Base-by-base conservation (phyloP, 2,113 vertebrate species). In the Sinocyclocheilus rhinocerous region DNA sequence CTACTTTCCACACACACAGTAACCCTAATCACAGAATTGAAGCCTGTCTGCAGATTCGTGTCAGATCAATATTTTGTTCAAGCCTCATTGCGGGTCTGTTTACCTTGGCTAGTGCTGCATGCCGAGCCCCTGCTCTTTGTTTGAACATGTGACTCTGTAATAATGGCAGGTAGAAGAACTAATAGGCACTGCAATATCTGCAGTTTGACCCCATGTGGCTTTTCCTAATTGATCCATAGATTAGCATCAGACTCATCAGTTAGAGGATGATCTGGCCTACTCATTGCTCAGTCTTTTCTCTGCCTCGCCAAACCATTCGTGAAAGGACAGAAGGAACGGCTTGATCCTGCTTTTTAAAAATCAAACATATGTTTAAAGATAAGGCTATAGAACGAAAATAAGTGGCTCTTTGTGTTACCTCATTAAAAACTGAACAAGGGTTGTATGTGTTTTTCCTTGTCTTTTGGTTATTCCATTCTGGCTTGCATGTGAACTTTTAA, bases 71-170 rank as follows among this genome's bases (percentile, higher is more conserved):
- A 96, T 95, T 95, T 94, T 93, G 91, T 93, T 91, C 90, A 90
- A 93, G 93, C 92, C 93, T 93, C 91, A 91, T 93, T 92, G 94
- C 92, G 89, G 92, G 87, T 94, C 90, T 95, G 94, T 96, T 96
- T 95, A 94, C 94, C 90, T 93, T 93, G 88, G 89, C 93, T 92
- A 92, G 94, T 92, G 94, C 93, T 94, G 91, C 92, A 93, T 93
- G 93, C 93, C 91, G 93, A 94, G 65, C 86, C 90, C 90, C 92
- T 77, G 85, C 76, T 84, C 93, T 92, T 91, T 95, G 93, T 94
- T 94, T 94, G 92, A 93, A 92, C 94, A 94, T 95, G 95, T 95
- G 95, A 96, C 95, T 95, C 92, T 94, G 95, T 94, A 95, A 96
- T 95, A 95, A 95, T 95, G 94, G 93, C 90, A 94, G 94, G 93